These are phyloP conservation scores for Tiliqua scincoides DNA, from an alignment of 2,113 vertebrate genomes.

Conservation along the genomic window DNA sequence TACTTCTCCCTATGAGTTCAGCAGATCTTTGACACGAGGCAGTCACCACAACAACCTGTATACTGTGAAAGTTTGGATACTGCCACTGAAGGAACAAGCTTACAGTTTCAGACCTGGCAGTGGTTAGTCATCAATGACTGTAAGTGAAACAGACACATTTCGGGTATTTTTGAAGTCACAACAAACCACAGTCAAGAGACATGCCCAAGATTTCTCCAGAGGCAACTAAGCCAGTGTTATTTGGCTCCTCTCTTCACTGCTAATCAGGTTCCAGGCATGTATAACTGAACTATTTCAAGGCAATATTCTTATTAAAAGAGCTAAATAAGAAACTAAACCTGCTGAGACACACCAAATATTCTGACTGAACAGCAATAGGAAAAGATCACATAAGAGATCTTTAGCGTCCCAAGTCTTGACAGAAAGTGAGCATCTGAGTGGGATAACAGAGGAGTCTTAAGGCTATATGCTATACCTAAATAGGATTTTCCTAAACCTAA, in stretches of 20 bases:
- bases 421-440: neutral
- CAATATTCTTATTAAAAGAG: neutral
- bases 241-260: conserved; percentile 38
- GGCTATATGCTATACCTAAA: neutral
- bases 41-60: conserved; percentile 33
- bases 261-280: conserved; percentile 25
- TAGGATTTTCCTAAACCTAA: neutral
- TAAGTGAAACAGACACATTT: neutral
- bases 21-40: conserved; percentile 34
- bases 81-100: conserved; percentile 31
- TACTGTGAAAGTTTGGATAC: conserved; percentile 61
- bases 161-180: conserved; percentile 45
- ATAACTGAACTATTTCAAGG: conserved; percentile 48
- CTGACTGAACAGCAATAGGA: conserved; percentile 9
- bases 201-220: conserved; percentile 47
- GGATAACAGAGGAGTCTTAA: neutral
- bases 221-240: conserved; percentile 44
- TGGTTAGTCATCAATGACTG: conserved; percentile 14
- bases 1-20: neutral
- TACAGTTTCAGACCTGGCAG: neutral
- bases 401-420: no score
- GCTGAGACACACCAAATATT: conserved; percentile 35
- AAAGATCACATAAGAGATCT: neutral
- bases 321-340: conserved; percentile 33
- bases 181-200: neutral